Conservation (phyloP, 2,888 invertebrate genomes). For the Nebria brevicollis region DNA sequence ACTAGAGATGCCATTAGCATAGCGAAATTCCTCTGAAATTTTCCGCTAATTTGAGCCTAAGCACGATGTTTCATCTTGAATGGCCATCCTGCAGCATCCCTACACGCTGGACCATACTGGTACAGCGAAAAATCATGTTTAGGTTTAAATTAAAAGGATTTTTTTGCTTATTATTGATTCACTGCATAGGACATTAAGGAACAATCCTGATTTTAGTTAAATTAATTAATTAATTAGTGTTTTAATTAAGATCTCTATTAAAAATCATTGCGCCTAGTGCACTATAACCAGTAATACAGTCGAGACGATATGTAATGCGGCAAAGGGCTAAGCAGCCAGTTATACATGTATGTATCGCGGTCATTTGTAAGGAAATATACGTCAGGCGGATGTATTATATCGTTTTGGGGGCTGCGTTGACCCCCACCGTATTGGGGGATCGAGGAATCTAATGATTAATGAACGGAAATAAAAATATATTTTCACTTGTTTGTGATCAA, state of each 20-base stretch:
- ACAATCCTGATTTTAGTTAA: too few species aligned
- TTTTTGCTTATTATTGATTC: neutral
- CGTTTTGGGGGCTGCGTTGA: neutral
- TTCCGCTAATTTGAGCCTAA: neutral
- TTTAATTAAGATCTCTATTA: too few species aligned
- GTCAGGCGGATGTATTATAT: neutral
- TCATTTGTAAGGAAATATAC: too few species aligned
- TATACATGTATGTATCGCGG: too few species aligned
- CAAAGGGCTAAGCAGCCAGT: too few species aligned
- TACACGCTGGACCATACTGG: neutral
- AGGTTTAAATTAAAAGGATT: neutral
- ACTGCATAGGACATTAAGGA: neutral
- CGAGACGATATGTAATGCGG: too few species aligned
- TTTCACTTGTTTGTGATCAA: neutral
- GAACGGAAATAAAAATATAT: conserved; percentile 4
- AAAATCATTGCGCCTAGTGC: too few species aligned
- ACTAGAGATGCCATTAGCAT: neutral
- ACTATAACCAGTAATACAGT: too few species aligned
- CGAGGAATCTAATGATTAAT: neutral
- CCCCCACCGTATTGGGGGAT: neutral
- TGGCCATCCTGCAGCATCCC: neutral
- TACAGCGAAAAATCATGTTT: neutral
- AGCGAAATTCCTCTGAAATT: neutral
- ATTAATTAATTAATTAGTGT: too few species aligned
- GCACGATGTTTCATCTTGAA: neutral